Percentiles rank a stretch among this genome's conserved stretches.
These are phyloP conservation scores for Machimus rusticus DNA, from an alignment of 2,888 invertebrate species.

Conservation along the genomic window DNA sequence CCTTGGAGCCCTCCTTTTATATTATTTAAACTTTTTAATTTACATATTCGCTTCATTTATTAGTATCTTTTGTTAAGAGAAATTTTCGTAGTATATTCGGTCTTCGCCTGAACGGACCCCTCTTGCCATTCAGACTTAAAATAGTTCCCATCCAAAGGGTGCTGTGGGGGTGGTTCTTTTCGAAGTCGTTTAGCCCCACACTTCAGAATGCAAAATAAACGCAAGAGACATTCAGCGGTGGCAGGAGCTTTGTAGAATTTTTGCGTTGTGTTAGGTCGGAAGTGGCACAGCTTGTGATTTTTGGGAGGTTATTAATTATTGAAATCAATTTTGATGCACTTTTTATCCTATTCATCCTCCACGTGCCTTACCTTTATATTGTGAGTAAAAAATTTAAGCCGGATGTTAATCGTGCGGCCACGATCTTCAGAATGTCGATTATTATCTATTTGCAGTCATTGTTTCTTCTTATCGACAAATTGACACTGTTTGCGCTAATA, in stretches of 20 bases:
- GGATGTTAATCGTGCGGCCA: not conserved
- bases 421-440: not conserved
- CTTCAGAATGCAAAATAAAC: not conserved
- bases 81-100: not conserved
- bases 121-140: not conserved
- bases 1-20: not conserved
- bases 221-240: not conserved
- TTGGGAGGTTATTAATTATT: not conserved
- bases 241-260: not conserved
- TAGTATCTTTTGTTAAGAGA: not conserved
- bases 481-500: not conserved
- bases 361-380: not conserved
- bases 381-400: not conserved
- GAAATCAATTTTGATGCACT: not conserved
- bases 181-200: not conserved
- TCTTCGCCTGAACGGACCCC: not conserved
- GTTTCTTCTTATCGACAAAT: not conserved
- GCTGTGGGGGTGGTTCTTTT: not conserved
- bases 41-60: not conserved
- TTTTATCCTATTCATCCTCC: not conserved
- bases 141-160: not conserved
- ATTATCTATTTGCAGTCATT: not conserved
- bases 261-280: conserved; percentile 17
- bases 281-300: not conserved
- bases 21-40: not conserved